phyloP scores from a whole-genome alignment of 2,113 vertebrate species.

The Otocyon megalotis region DNA sequence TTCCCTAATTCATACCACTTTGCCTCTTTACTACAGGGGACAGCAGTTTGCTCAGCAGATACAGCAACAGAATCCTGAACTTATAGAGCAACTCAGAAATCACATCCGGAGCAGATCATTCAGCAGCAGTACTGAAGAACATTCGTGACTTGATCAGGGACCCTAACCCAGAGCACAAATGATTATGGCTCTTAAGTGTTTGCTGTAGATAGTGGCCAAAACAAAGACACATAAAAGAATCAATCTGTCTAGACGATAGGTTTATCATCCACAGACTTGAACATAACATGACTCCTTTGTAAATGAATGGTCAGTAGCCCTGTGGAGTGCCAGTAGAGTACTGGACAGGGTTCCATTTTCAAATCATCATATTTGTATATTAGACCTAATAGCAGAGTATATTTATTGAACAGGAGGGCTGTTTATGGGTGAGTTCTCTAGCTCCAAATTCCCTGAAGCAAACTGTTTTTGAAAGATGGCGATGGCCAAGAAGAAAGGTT shows the following conservation, averaged over 20 bases:
- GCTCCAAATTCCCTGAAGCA: constrained; percentile 14
- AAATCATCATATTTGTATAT: constrained; percentile 72
- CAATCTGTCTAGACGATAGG: constrained; percentile 86
- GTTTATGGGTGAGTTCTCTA: constrained; percentile 73
- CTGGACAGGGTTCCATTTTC: constrained; percentile 65
- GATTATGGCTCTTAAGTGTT: constrained; percentile 75
- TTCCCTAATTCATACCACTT: constrained; percentile 33
- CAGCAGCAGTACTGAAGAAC: constrained; percentile 96
- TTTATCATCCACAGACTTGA: constrained; percentile 86
- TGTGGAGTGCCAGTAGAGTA: constrained; percentile 56
- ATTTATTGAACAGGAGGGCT: constrained; percentile 69
- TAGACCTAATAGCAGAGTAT: constrained; percentile 75
- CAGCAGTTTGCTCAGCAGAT: constrained; percentile 99
- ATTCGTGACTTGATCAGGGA: constrained; percentile 90
- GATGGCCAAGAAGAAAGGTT: not conserved
- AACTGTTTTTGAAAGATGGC: not conserved
- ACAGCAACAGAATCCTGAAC: constrained; percentile 98
- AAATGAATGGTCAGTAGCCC: constrained; percentile 72
- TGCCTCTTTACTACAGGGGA: constrained; percentile 89
- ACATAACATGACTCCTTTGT: constrained; percentile 81
- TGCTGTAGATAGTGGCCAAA: constrained; percentile 85
- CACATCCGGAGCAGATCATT: constrained; percentile 97
- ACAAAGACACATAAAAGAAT: constrained; percentile 81
- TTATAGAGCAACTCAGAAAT: constrained; percentile 98
- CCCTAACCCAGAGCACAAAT: constrained; percentile 40